phyloP scores from a whole-genome alignment of 2,797 vertebrate genomes.

The Microctenopoma lineatum region DNA sequence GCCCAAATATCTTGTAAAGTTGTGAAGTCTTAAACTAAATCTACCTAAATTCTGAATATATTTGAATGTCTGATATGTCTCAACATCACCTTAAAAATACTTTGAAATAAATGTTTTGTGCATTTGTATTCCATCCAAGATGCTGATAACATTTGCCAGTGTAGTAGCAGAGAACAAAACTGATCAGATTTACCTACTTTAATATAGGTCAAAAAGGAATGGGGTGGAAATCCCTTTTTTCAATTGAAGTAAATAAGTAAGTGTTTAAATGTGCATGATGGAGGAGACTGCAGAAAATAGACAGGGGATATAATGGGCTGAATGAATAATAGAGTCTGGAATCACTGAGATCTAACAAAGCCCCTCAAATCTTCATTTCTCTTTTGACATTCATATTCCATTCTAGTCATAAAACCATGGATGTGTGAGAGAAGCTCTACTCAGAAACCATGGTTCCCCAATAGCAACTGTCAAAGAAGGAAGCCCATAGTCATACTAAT shows the following conservation, averaged over 20 bases:
- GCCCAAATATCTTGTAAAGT: background rate
- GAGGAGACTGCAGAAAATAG: slow-evolving; percentile 20
- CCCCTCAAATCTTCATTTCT: slow-evolving; percentile 19
- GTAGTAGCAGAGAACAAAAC: slow-evolving; percentile 24
- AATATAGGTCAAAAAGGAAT: slow-evolving; percentile 17
- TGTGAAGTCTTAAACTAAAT: background rate
- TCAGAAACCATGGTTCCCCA: slow-evolving; percentile 37
- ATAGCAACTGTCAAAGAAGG: slow-evolving; percentile 49
- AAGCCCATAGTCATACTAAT: slow-evolving; percentile 27
- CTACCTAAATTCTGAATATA: background rate
- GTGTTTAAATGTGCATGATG: slow-evolving; percentile 41
- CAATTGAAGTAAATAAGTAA: slow-evolving; percentile 31
- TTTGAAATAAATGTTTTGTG: background rate
- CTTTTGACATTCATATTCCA: slow-evolving; percentile 43
- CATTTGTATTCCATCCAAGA: background rate
- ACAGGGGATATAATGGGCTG: no score
- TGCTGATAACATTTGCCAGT: slow-evolving; percentile 3
- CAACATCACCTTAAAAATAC: slow-evolving; percentile 1
- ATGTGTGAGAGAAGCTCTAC: slow-evolving; percentile 34
- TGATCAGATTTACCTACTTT: slow-evolving; percentile 26
- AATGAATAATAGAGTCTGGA: background rate
- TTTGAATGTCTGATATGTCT: background rate
- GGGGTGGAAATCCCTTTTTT: slow-evolving; percentile 27
- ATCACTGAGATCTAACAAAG: slow-evolving; percentile 44
- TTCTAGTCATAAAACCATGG: slow-evolving; percentile 25